Conservation (phyloP, 1,140 invertebrate species). For the Cylas formicarius region DNA sequence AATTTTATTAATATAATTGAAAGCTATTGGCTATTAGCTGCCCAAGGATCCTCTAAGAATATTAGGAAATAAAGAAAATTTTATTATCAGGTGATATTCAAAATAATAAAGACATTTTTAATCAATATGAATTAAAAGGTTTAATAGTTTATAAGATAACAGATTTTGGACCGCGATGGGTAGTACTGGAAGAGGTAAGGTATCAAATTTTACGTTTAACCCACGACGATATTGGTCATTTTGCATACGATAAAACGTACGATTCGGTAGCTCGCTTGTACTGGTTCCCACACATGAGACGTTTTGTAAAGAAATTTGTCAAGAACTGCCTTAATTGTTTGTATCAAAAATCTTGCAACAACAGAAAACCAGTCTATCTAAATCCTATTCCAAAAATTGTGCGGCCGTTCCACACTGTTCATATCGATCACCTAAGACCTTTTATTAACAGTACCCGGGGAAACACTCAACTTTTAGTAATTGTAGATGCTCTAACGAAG, state of each 20-base stretch:
- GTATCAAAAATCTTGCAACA: neutral
- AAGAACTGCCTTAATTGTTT: neutral
- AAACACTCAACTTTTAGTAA: slow-evolving; percentile 2
- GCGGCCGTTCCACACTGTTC: neutral
- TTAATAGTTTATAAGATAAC: slow-evolving; percentile 26
- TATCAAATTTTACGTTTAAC: slow-evolving; percentile 31
- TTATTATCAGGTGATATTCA: too few species aligned
- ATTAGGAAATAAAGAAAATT: too few species aligned
- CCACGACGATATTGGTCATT: slow-evolving; percentile 38
- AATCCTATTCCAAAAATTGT: slow-evolving; percentile 7
- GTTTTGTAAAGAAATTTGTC: slow-evolving; percentile 1
- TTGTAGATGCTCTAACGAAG: slow-evolving; percentile 4
- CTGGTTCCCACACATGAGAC: neutral
- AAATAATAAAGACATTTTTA: too few species aligned
- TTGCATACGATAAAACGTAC: slow-evolving; percentile 35
- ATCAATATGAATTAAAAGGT: slow-evolving; percentile 12
- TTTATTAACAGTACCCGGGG: slow-evolving; percentile 1
- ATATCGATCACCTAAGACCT: slow-evolving; percentile 8
- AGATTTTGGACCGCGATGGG: slow-evolving; percentile 24
- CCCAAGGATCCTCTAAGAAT: too few species aligned
- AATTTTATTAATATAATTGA: slow-evolving; percentile 5
- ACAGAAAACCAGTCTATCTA: slow-evolving; percentile 1
- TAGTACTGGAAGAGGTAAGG: slow-evolving; percentile 26
- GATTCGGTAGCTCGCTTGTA: slow-evolving; percentile 24
- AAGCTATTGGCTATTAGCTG: slow-evolving; percentile 3